Evolutionary conservation across 2,888 invertebrate species (phyloP).

Genomic region (Ichneumoninae sp.): DNA sequence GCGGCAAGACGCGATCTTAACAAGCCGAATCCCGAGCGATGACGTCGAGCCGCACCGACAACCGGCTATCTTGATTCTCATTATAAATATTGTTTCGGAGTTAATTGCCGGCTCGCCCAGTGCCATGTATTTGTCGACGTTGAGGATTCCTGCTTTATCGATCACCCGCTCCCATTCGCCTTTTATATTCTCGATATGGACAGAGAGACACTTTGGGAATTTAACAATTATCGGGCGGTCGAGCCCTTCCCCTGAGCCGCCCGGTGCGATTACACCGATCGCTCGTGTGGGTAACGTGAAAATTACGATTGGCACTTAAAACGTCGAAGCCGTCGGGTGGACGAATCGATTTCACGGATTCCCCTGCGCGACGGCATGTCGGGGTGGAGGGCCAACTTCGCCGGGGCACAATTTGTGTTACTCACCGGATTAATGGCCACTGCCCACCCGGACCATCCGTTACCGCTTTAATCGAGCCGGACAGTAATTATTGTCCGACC

Average conservation of each 20-base stretch:
- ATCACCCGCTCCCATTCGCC: neutral
- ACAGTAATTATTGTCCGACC: conserved; percentile 30
- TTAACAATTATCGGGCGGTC: neutral
- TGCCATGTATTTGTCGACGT: conserved; percentile 38
- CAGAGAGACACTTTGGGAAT: neutral
- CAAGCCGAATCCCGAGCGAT: conserved; percentile 34
- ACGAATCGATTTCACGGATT: conserved; percentile 48
- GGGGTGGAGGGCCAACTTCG: neutral
- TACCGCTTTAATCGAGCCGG: conserved; percentile 39
- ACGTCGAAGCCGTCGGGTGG: conserved; percentile 19
- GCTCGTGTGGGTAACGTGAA: neutral
- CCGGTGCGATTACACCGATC: conserved; percentile 19
- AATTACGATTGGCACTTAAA: conserved; percentile 31
- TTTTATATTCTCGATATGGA: neutral
- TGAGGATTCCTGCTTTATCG: conserved; percentile 32
- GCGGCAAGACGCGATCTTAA: conserved; percentile 56
- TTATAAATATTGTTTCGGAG: conserved; percentile 57
- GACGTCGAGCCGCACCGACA: conserved; percentile 37
- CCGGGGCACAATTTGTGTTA: conserved; percentile 31
- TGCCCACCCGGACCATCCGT: conserved; percentile 3
- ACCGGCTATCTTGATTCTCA: conserved; percentile 64
- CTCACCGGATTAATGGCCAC: conserved; percentile 35
- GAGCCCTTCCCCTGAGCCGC: neutral
- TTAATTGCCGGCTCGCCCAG: conserved; percentile 54
- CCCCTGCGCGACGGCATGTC: conserved; percentile 1